These are phyloP conservation scores for Mystacides longicornis DNA, from an alignment of 2,888 invertebrate genomes.

Conservation along the genomic window DNA sequence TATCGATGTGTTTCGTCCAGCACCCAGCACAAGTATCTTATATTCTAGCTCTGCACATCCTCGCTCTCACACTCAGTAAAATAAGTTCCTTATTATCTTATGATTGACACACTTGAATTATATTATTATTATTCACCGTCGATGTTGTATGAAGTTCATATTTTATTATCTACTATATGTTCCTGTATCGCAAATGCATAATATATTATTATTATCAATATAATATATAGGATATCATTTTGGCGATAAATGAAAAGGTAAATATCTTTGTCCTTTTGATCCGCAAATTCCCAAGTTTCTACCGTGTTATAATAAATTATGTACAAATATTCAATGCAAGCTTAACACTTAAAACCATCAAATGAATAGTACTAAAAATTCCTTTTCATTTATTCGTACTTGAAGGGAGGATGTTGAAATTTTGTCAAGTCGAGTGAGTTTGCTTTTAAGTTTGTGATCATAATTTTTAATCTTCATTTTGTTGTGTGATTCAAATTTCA, in stretches of 20 bases:
- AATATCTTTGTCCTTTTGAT: too few relatives aligned
- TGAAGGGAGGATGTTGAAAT: background rate
- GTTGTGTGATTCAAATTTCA: background rate
- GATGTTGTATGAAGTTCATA: background rate
- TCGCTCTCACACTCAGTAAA: slow-evolving; percentile 8
- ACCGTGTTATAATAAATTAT: too few relatives aligned
- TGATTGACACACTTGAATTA: background rate
- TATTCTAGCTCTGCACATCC: slow-evolving; percentile 20
- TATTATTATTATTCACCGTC: background rate
- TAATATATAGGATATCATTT: too few relatives aligned
- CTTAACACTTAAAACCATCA: too few relatives aligned
- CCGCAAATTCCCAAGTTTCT: too few relatives aligned
- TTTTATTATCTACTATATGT: too few relatives aligned
- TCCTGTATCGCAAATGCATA: background rate
- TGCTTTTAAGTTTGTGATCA: background rate
- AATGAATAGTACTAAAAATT: background rate
- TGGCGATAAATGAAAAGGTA: too few relatives aligned
- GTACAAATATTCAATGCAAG: too few relatives aligned
- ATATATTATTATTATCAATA: too few relatives aligned
- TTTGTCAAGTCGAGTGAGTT: background rate
- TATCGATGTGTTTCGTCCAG: slow-evolving; percentile 19
- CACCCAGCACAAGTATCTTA: slow-evolving; percentile 22
- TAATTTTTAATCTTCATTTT: background rate
- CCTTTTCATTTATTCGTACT: background rate
- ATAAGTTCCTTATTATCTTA: too few relatives aligned